Evolutionary conservation across 2,797 vertebrate species (phyloP), one percentile per base, ranked within the genome.

Genomic region (Fundulus diaphanus): DNA sequence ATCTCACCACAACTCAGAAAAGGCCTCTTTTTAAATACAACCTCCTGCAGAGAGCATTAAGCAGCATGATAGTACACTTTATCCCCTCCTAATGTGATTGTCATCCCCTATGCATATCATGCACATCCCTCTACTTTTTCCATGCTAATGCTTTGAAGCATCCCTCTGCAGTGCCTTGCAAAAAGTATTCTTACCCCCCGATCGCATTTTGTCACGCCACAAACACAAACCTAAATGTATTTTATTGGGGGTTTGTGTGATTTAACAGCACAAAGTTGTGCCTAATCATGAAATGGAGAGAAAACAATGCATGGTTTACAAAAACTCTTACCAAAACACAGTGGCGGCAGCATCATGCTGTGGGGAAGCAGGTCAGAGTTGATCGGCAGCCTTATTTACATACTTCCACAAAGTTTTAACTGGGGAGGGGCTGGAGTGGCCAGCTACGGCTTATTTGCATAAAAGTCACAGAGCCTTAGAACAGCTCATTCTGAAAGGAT

Each of bases 41-140:
- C 68, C 71, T 74, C 76, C 77, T 56, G 71, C 67, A 37, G 68
- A 52, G 56, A 15, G 24, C 72, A 73, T 69, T 67, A 73, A 56
- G 56, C 51, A 74, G 71, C 44, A 54, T 22, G 68, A 80, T n/a
- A 65, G 72, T 82, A 82, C 61, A 46, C 73, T 77, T 84, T 70
- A 81, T 74, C 70, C 71, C 65, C 49, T 61, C 59, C 69, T 63
- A 24, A 77, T 81, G 73, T 81, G 85, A 87, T 81, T 78, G 81
- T 79, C 74, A 7, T 70, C 83, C 79, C 80, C 27, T 44, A 44
- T 56, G 42, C 86, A 79, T 74, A 46, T 85, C 84, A 66, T 27
- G 12, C 77, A 31, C 82, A 56, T 49, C 48, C 72, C 59, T 83
- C 77, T 31, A 4, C 42, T 78, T 33, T 20, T 68, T 18, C 70